Evolutionary conservation across 2,113 vertebrate species (phyloP), one percentile per base, ranked within the genome.

Genomic region (Pygathrix nemaeus): DNA sequence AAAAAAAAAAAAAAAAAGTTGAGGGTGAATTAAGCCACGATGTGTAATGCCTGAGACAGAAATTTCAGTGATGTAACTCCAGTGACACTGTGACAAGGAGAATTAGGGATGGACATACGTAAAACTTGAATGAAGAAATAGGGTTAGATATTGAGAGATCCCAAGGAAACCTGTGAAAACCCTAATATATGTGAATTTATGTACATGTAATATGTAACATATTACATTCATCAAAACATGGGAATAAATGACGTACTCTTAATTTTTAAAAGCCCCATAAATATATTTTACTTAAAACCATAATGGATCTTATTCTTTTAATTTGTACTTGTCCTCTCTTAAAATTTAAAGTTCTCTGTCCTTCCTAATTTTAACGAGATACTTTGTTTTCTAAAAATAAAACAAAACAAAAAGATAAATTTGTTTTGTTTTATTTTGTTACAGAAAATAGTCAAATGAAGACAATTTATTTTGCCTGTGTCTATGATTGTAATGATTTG

Each of bases 381-480:
- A 3, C 50, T 90, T 88, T 64, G 52, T 72, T 45, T 96, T 38
- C 9, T 7, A 90, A 86, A 72, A 73, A 23, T 43, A 45, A 86
- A 96, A 11, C 10, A 66, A n/a, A 48, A 59, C 21, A 25, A 48
- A 55, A 84, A 61, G 40, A 64, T 32, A 68, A 35, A 40, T 91
- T 83, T 93, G 25, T 84, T 45, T 84, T 70, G 27, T 88, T 98
- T 88, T 95, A 25, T 61, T 93, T 88, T 95, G 30, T 61, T 93
- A 45, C 8, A 59, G 48, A 86, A 88, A 84, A 57, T 17, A 21
- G 64, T 35, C 81, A 87, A 64, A 66, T 66, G n/a, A 87, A 93
- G 64, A 55, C 57, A 40, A 90, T 79, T 78, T 20, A 27, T 97
- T 92, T 97, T 92, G 59, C 88, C 64, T 14, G 3, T 20, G 2